Evolutionary conservation across 2,113 vertebrate species (phyloP).

Genomic region (Alouatta palliata): DNA sequence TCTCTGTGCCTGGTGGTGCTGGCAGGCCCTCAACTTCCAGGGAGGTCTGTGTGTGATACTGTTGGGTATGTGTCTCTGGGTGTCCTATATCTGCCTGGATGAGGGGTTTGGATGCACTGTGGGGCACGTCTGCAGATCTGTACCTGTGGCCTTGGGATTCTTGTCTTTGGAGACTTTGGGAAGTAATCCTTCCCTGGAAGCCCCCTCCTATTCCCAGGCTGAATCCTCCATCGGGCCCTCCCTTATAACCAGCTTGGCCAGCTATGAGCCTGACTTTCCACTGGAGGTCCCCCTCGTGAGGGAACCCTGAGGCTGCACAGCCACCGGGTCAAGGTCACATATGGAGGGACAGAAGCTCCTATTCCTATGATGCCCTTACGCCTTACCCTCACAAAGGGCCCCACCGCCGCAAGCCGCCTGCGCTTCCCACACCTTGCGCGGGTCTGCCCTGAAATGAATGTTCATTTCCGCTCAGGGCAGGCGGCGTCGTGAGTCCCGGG

Average conservation of each 20-base stretch:
- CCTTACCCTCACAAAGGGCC: neutral
- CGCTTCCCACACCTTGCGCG: neutral
- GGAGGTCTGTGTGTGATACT: neutral
- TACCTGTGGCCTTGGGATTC: neutral
- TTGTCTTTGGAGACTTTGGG: neutral
- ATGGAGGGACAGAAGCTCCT: neutral
- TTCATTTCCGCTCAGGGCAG: slow-evolving; percentile 78
- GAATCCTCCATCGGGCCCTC: neutral
- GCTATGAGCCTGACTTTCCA: neutral
- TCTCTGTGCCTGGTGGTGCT: neutral
- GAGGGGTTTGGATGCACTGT: neutral
- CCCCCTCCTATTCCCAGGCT: neutral
- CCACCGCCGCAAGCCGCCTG: neutral
- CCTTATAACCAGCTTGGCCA: neutral
- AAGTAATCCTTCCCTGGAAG: neutral
- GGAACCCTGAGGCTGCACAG: neutral
- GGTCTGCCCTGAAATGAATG: slow-evolving; percentile 83
- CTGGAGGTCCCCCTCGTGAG: neutral
- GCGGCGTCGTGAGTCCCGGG: slow-evolving; percentile 69
- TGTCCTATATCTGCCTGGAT: neutral
- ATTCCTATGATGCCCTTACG: neutral
- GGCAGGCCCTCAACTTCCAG: neutral
- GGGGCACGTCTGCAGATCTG: neutral
- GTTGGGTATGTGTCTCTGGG: neutral
- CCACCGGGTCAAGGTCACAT: slow-evolving; percentile 18